Conservation (phyloP, 2,113 vertebrate species). For the Otolemur garnettii region DNA sequence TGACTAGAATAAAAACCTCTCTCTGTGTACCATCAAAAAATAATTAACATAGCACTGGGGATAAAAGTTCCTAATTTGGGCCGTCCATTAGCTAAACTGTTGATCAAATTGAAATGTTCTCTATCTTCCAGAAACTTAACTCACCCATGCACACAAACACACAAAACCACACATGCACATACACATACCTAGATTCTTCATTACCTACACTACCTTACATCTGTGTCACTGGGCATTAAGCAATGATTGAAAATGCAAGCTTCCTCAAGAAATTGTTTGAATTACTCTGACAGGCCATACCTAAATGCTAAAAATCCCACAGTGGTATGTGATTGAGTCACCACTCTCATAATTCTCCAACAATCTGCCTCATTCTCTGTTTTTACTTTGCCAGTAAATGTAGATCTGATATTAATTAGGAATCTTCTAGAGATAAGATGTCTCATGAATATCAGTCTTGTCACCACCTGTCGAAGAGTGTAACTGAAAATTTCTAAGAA, state of each 20-base stretch:
- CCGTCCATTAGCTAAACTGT: constrained; percentile 19
- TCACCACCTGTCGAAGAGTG: background rate
- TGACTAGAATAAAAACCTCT: background rate
- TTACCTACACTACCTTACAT: background rate
- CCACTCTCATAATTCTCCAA: constrained; percentile 10
- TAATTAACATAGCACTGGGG: background rate
- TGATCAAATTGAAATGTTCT: constrained; percentile 4
- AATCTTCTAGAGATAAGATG: constrained; percentile 37
- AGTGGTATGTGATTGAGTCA: background rate
- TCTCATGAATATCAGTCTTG: constrained; percentile 29
- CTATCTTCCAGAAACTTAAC: background rate
- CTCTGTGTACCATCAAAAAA: constrained; percentile 16
- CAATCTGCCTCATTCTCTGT: constrained; percentile 16
- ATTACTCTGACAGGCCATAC: constrained; percentile 11
- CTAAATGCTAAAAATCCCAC: background rate
- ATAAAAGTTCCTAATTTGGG: constrained; percentile 19
- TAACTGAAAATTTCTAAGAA: constrained; percentile 55
- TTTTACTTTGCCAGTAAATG: constrained; percentile 51
- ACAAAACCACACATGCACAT: no score
- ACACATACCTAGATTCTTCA: background rate
- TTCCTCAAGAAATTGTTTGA: background rate
- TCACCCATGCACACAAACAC: background rate
- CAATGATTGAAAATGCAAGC: background rate
- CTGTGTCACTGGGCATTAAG: background rate
- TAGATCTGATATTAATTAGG: constrained; percentile 3